Evolutionary conservation across 2,888 invertebrate genomes (phyloP).

Genomic region (Diploptera punctata): DNA sequence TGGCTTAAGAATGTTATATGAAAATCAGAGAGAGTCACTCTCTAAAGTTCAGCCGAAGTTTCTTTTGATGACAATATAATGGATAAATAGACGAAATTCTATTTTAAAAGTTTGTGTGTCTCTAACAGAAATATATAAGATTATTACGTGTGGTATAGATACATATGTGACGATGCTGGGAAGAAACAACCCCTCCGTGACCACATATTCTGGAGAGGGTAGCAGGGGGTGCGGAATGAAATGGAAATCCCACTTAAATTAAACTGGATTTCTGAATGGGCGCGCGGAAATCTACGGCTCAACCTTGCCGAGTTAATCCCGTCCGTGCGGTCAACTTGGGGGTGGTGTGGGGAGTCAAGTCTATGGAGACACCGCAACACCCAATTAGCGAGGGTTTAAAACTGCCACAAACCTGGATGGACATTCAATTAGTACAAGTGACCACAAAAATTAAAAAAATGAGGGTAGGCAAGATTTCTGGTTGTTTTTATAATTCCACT

Average conservation of each 20-base stretch:
- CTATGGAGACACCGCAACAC: background rate
- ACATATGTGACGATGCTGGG: too few species aligned
- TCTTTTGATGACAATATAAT: too few species aligned
- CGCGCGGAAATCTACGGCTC: conserved; percentile 26
- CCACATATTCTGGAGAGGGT: background rate
- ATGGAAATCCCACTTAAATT: conserved; percentile 39
- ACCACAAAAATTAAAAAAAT: background rate
- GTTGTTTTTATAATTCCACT: too few species aligned
- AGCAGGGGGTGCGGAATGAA: conserved; percentile 17
- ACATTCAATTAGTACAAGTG: conserved; percentile 15
- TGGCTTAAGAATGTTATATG: too few species aligned
- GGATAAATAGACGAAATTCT: too few species aligned
- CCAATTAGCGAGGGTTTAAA: conserved; percentile 7
- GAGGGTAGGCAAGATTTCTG: too few species aligned
- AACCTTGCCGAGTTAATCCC: background rate
- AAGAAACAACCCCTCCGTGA: background rate
- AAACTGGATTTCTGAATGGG: conserved; percentile 34
- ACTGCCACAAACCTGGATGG: conserved; percentile 12
- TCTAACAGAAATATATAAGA: too few species aligned
- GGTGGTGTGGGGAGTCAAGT: background rate
- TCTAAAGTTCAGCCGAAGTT: too few species aligned
- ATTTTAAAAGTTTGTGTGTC: too few species aligned
- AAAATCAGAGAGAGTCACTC: too few species aligned
- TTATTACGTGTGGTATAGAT: too few species aligned
- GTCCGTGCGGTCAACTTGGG: conserved; percentile 7